Evolutionary conservation across 2,888 invertebrate genomes (phyloP), one percentile per base, ranked within the genome.

Genomic region (Drosophila seclusa): DNA sequence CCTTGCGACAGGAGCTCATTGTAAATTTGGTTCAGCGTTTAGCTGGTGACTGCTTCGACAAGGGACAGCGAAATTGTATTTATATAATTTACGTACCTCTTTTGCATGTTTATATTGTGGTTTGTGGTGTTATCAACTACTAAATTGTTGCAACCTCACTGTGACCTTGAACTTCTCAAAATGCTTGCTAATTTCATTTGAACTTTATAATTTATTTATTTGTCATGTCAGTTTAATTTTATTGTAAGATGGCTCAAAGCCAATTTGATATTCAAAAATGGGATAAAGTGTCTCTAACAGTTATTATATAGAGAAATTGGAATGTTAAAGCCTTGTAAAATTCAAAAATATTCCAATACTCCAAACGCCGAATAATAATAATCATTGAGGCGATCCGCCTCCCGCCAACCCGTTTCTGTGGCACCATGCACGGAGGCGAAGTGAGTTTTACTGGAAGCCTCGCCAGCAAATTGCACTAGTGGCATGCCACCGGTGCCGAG

Each of bases 341-440:
- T 24, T 24, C 27, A 27, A 27, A 27, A 27, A 27, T 27, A 27
- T 27, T 32, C 24, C 24, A 24, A 24, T n/a, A n/a, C n/a, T n/a
- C n/a, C n/a, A n/a, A n/a, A n/a, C n/a, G n/a, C n/a, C 24, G 24
- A 24, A 24, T 24, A 2, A 24, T 29, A 92, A 45, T 89, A 89
- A 7, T 91, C 86, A 49, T 94, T 92, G 24, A 96, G 91, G 68
- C 96, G 93, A 48, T 95, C 93, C 0, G 96, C 96, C 89, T 96
- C 96, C 27, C 96, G 94, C 90, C 95, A 95, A 0, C 97, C 97
- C n/a, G 95, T 94, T 87, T 96, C 96, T 0, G 96, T 92, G 0
- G 97, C 97, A 0, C 96, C 96, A 85, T 97, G 96, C 0, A 95
- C 96, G 0, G 95, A 95, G 0, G 94, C 94, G 87, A 94, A 96